These are phyloP conservation scores for Leptonema lineaticorne DNA, from an alignment of 1,140 invertebrate species.

Conservation along the genomic window DNA sequence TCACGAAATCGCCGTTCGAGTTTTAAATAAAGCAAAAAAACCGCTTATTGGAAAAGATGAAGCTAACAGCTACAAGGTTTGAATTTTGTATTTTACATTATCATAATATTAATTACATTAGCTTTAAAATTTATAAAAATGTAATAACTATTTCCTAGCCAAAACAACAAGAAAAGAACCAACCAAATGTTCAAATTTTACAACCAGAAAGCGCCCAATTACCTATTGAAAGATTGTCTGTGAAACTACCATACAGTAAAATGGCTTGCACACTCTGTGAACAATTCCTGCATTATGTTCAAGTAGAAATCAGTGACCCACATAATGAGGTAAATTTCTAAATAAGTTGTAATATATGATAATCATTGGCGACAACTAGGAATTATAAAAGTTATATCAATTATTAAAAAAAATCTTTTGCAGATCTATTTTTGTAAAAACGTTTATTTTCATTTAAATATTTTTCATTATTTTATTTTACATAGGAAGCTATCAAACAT, in stretches of 20 bases:
- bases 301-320: slow-evolving; percentile 69
- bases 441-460: neutral
- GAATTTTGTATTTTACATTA: neutral
- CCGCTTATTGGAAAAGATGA: slow-evolving; percentile 48
- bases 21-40: slow-evolving; percentile 34
- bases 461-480: slow-evolving; percentile 27
- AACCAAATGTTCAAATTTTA: slow-evolving; percentile 44
- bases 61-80: slow-evolving; percentile 45
- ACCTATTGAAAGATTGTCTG: slow-evolving; percentile 66
- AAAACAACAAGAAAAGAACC: slow-evolving; percentile 35
- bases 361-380: slow-evolving; percentile 16
- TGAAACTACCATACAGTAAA: slow-evolving; percentile 53
- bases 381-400: slow-evolving; percentile 20
- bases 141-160: neutral
- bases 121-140: slow-evolving; percentile 13
- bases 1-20: slow-evolving; percentile 49
- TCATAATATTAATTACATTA: neutral
- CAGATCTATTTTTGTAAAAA: too few species aligned
- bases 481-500: slow-evolving; percentile 64
- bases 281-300: slow-evolving; percentile 78
- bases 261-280: slow-evolving; percentile 76
- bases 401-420: neutral
- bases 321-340: slow-evolving; percentile 66
- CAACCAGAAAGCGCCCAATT: slow-evolving; percentile 56
- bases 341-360: slow-evolving; percentile 18